Evolutionary conservation across 2,113 vertebrate genomes (phyloP).

Genomic region (Microcebus griseorufus): DNA sequence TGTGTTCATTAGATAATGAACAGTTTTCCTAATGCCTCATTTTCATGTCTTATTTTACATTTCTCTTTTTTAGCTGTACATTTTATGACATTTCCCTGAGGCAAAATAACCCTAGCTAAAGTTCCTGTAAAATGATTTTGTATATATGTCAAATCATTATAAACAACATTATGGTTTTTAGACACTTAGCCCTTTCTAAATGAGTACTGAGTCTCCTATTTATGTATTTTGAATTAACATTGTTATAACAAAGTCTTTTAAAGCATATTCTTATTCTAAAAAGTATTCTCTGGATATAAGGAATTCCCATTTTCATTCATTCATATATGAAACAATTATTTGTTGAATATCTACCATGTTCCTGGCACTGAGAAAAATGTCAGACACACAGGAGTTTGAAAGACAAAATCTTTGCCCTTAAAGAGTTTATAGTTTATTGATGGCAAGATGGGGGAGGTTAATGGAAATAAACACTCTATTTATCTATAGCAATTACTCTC

Average conservation of each 20-base stretch:
- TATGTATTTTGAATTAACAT: slow-evolving; percentile 43
- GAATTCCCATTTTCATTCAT: background rate
- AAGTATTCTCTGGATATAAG: background rate
- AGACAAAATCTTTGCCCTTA: background rate
- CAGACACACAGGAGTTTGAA: background rate
- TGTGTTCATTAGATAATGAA: slow-evolving; percentile 47
- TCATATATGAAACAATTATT: background rate
- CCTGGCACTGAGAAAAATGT: background rate
- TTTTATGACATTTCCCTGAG: slow-evolving; percentile 54
- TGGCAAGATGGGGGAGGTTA: background rate
- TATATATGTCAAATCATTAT: slow-evolving; percentile 29
- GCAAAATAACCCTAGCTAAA: slow-evolving; percentile 39
- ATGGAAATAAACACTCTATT: background rate
- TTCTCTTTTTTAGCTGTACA: slow-evolving; percentile 39
- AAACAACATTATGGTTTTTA: slow-evolving; percentile 60
- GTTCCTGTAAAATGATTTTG: slow-evolving; percentile 29
- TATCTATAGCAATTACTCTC: background rate
- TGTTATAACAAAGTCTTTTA: slow-evolving; percentile 2
- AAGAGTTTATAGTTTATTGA: background rate
- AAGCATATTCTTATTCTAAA: background rate
- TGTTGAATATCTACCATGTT: background rate
- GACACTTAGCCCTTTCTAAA: slow-evolving; percentile 51
- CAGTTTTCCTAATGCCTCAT: background rate
- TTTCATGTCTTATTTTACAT: slow-evolving; percentile 39
- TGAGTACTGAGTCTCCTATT: slow-evolving; percentile 3